Base-by-base conservation (phyloP, 2,888 invertebrate genomes). In the Rugalucina vietnamica region DNA sequence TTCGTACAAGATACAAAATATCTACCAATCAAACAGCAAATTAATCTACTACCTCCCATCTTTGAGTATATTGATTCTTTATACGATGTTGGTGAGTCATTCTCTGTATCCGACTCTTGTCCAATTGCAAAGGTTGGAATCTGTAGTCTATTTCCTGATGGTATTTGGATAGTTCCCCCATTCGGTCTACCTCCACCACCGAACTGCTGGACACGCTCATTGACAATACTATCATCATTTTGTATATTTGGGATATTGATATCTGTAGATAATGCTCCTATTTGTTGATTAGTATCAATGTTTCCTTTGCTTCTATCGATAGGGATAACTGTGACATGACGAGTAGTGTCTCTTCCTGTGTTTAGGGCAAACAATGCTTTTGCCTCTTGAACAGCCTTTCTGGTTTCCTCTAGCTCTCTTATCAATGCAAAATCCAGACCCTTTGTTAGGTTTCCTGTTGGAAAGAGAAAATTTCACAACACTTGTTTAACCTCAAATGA, bases 251-350 rank as follows among this genome's bases (percentile, higher is more conserved):
- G n/a, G n/a, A n/a, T n/a, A n/a, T n/a, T n/a, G n/a, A n/a, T n/a
- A n/a, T n/a, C n/a, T n/a, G n/a, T n/a, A n/a, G n/a, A n/a, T n/a
- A n/a, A n/a, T n/a, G n/a, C n/a, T n/a, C n/a, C n/a, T n/a, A n/a
- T n/a, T n/a, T n/a, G n/a, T n/a, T n/a, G n/a, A n/a, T n/a, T n/a
- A n/a, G n/a, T n/a, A n/a, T n/a, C n/a, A n/a, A n/a, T n/a, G n/a
- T n/a, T n/a, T n/a, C n/a, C n/a, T n/a, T n/a, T 34, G 14, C 65
- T 65, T 65, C 86, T 85, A 36, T 90, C 91, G 24, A 93, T 89
- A 4, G 93, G 93, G 49, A 93, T 92, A 10, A 93, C 91, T 29
- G 92, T 93, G 32, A 93, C 89, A 77, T 91, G 91, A 24, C 89
- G 86, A 34, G 86, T 90, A n/a, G 77, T 73, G 34, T 91, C 87